Conservation (phyloP, 2,797 vertebrate genomes). For the Leontocebus nigricollis region DNA sequence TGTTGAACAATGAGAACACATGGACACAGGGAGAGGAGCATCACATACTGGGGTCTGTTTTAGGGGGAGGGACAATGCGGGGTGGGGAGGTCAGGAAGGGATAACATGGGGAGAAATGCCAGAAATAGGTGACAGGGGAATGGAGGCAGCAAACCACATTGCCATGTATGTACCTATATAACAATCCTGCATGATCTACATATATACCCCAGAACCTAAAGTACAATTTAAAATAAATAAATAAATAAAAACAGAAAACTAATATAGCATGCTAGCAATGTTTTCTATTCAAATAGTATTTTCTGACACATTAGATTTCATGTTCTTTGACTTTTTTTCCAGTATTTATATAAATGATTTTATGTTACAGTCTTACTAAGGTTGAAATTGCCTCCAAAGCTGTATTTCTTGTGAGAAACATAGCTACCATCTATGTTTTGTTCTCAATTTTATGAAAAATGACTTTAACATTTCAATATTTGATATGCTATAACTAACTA, state of each 20-base stretch:
- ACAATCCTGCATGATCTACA: no score
- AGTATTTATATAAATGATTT: not conserved
- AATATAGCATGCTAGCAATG: not conserved
- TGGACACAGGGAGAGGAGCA: no score
- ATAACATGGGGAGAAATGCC: no score
- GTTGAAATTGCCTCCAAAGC: not conserved
- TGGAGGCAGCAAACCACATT: no score
- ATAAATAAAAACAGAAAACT: not conserved
- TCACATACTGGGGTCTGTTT: no score
- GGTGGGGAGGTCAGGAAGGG: no score
- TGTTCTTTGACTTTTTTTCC: not conserved
- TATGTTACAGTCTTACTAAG: not conserved
- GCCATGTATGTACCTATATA: no score
- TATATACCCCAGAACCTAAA: no score
- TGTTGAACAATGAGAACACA: no score
- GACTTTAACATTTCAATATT: not conserved
- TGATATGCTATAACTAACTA: not conserved
- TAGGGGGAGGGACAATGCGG: no score
- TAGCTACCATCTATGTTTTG: not conserved
- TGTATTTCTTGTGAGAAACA: not conserved
- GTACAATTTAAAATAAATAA: no score
- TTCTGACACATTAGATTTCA: not conserved
- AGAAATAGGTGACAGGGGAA: no score
- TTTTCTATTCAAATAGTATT: not conserved
- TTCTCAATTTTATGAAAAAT: not conserved